Evolutionary conservation across 2,113 vertebrate genomes (phyloP), one percentile per base, ranked within the genome.

Genomic region (Bolborhynchus lineola): DNA sequence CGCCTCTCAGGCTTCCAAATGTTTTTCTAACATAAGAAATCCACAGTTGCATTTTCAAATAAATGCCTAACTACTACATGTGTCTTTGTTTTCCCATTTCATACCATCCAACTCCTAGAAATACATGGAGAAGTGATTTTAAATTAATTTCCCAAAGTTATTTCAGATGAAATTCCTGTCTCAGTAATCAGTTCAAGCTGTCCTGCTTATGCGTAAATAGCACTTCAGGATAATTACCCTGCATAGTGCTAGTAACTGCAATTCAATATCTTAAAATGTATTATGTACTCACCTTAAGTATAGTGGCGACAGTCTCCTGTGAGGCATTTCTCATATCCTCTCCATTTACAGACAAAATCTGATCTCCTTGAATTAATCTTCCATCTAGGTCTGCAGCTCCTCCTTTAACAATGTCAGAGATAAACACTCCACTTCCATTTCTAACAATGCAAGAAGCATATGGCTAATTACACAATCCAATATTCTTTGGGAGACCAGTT

Each of bases 371-470:
- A 98, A 99, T 99, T 95, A 99, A 97, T 82, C 99, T 98, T n/a
- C 99, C 99, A 60, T 99, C 99, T 71, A 99, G 97, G 95, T 99
- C 99, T 57, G 99, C 99, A 1, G 99, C 99, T 71, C 99, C 99
- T 29, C 99, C 99, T 98, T 98, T 99, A 97, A 99, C 99, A 95
- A 99, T 98, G 95, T 99, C 99, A 6, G 99, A 99, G 97, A 99
- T 99, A 95, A 99, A 99, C 84, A 99, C 99, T 64, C 99, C 99
- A 3, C 97, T 99, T 96, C 98, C 98, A 87, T 94, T 98, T 95
- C 98, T 98, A 96, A 95, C 57, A 96, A 97, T 70, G 79, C 90
- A 97, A 82, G 95, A 96, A 98, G 80, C 93, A 97, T 82, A 91
- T 77, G 87, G 82, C 91, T 97, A 96, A 96, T 96, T 94, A 93